phyloP scores from a whole-genome alignment of 2,113 vertebrate species.

The Microcebus ravelobensis region DNA sequence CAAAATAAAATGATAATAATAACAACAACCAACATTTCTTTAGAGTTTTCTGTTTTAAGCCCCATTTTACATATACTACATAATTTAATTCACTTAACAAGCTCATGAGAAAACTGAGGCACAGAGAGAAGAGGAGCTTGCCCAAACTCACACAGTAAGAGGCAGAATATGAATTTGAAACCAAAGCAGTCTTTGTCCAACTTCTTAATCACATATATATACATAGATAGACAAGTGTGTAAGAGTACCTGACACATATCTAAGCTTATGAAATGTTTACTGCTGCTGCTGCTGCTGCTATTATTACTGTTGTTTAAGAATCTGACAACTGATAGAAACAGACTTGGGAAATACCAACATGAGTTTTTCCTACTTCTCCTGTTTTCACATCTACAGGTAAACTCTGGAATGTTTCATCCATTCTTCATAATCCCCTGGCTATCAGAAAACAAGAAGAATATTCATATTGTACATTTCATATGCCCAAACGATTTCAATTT shows the following conservation, averaged over 20 bases:
- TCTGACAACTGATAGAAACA: background rate
- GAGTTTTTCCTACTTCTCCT: background rate
- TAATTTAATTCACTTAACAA: slow-evolving; percentile 3
- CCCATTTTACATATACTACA: background rate
- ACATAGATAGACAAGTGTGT: background rate
- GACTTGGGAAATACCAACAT: background rate
- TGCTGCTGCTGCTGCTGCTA: background rate
- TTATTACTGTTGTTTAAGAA: background rate
- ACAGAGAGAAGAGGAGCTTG: background rate
- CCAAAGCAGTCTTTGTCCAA: background rate
- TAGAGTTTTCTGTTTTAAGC: background rate
- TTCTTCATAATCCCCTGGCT: slow-evolving; percentile 56
- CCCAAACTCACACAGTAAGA: background rate
- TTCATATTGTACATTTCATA: slow-evolving; percentile 78
- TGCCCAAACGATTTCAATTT: slow-evolving; percentile 82
- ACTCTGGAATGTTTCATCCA: background rate
- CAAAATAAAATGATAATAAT: background rate
- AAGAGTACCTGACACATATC: background rate
- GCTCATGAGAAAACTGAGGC: background rate
- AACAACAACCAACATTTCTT: background rate
- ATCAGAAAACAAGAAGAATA: slow-evolving; percentile 71
- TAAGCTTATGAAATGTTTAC: background rate
- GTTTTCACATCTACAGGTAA: background rate
- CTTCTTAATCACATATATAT: background rate
- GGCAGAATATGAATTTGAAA: background rate